Evolutionary conservation across 2,888 invertebrate species (phyloP).

Genomic region (Diaprepes abbreviatus): DNA sequence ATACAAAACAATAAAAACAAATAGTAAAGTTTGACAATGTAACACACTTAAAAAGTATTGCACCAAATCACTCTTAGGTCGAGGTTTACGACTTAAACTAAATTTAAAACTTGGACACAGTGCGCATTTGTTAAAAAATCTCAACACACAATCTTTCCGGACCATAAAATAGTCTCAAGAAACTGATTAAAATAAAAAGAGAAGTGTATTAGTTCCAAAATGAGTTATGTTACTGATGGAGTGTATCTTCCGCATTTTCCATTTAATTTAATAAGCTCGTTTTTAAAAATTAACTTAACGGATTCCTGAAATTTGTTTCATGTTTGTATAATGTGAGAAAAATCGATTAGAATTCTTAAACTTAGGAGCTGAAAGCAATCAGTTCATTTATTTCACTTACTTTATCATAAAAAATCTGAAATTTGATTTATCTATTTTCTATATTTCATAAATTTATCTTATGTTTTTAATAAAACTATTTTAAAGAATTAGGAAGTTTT

Average conservation of each 20-base stretch:
- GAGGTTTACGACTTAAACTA: slow-evolving; percentile 5
- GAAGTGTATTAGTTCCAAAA: slow-evolving; percentile 21
- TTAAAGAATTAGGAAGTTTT: too few species aligned
- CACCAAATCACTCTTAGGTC: background rate
- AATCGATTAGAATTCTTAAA: too few species aligned
- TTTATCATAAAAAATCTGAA: too few species aligned
- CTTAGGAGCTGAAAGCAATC: too few species aligned
- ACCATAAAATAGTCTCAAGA: slow-evolving; percentile 24
- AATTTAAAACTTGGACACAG: background rate
- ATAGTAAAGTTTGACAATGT: too few species aligned
- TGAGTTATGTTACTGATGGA: slow-evolving; percentile 12
- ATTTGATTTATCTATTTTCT: too few species aligned
- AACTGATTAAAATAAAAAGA: slow-evolving; percentile 26
- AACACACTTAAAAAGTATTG: background rate
- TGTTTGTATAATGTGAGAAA: background rate
- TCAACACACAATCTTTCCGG: slow-evolving; percentile 21
- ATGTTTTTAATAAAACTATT: too few species aligned
- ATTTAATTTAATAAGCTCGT: background rate
- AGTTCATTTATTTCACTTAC: too few species aligned
- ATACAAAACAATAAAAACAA: too few species aligned
- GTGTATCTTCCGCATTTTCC: background rate
- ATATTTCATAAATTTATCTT: too few species aligned
- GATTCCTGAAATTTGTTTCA: background rate
- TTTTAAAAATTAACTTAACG: background rate
- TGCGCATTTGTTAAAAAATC: slow-evolving; percentile 15